Percentiles rank a stretch among this genome's conserved stretches.
Conservation (phyloP, 2,113 vertebrate genomes). For the Melanerpes aurifrons region DNA sequence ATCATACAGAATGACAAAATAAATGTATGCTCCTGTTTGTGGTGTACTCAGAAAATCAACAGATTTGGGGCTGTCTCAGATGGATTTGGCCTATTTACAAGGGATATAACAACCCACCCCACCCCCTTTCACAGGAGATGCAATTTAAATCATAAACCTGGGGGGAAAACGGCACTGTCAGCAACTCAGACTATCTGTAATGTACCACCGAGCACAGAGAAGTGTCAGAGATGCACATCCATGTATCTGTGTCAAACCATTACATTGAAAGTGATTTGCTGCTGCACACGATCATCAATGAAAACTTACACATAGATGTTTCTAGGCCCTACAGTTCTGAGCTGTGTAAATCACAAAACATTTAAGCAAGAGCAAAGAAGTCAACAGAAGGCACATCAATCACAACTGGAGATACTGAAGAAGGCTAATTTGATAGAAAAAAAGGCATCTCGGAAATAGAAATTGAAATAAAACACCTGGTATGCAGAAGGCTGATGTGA, state of each 20-base stretch:
- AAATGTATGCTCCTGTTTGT: neutral
- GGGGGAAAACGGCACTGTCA: neutral
- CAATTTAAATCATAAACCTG: neutral
- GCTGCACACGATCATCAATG: neutral
- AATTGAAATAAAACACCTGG: neutral
- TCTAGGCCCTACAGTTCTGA: neutral
- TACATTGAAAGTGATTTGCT: neutral
- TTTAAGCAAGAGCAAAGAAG: neutral
- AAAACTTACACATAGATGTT: rapidly evolving
- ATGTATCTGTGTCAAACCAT: neutral
- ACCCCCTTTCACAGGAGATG: neutral
- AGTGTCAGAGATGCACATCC: rapidly evolving
- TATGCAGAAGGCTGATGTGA: neutral
- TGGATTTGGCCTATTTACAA: neutral
- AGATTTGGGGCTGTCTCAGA: neutral
- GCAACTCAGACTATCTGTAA: rapidly evolving
- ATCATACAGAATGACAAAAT: neutral
- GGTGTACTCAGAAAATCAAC: neutral
- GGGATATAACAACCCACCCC: neutral
- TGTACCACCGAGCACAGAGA: neutral
- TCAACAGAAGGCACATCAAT: neutral
- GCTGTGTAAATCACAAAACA: neutral
- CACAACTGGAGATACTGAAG: neutral
- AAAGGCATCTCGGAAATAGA: neutral
- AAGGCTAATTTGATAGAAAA: neutral